phyloP scores from a whole-genome alignment of 1,140 invertebrate genomes.

The Drosophila biarmipes region DNA sequence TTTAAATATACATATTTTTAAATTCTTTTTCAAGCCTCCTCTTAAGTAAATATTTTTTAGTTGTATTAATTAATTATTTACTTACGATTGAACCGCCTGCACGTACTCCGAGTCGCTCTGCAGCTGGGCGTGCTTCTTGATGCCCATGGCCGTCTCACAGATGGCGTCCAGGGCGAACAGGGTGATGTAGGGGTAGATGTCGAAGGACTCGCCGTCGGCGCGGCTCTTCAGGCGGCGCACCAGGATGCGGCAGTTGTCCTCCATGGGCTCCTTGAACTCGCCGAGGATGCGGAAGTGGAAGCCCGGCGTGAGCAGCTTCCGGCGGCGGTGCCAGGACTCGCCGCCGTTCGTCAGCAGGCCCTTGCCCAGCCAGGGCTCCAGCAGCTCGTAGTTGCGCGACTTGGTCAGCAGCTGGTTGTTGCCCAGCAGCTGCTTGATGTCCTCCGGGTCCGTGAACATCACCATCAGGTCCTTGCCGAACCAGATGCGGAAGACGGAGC shows the following conservation, averaged over 20 bases:
- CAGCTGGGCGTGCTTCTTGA: slow-evolving; percentile 87
- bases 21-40: neutral
- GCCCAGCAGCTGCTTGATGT: slow-evolving; percentile 85
- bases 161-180: slow-evolving; percentile 92
- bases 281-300: slow-evolving; percentile 96
- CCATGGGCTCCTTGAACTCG: slow-evolving; percentile 89
- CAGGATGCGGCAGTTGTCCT: slow-evolving; percentile 84
- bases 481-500: slow-evolving; percentile 78
- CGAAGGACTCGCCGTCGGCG: slow-evolving; percentile 80
- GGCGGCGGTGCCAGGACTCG: slow-evolving; percentile 91
- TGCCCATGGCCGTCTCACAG: slow-evolving; percentile 94
- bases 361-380: slow-evolving; percentile 88
- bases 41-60: no score
- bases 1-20: neutral
- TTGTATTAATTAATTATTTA: slow-evolving; percentile 7
- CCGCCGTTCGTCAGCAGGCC: slow-evolving; percentile 89
- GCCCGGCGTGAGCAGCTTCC: slow-evolving; percentile 94
- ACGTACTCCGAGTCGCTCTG: slow-evolving; percentile 87
- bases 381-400: slow-evolving; percentile 84
- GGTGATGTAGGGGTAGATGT: slow-evolving; percentile 89
- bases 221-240: slow-evolving; percentile 67
- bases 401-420: slow-evolving; percentile 87
- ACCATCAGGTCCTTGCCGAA: slow-evolving; percentile 79
- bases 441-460: slow-evolving; percentile 74
- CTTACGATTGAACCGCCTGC: slow-evolving; percentile 85